Base-by-base conservation (phyloP, 2,113 vertebrate genomes). In the Dascyllus trimaculatus region DNA sequence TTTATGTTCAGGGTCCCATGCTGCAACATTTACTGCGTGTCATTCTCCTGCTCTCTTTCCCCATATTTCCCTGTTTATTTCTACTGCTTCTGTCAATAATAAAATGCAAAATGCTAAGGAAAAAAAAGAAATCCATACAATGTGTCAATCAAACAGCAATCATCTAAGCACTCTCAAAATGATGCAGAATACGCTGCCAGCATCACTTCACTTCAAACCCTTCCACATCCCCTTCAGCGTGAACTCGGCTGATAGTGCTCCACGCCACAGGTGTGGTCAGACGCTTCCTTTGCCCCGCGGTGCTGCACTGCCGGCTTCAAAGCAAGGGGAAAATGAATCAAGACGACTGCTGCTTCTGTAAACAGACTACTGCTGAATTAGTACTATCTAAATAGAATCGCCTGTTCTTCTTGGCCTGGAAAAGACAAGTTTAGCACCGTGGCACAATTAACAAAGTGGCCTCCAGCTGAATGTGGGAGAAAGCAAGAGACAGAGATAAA, bases 371-470 rank as follows among this genome's bases (percentile, higher is more conserved):
- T 22, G 54, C 58, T 81, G 52, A 81, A 76, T 80, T 70, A 54
- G 68, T 80, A 45, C 61, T 79, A 78, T 80, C 73, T 75, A 88
- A 89, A 88, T 62, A 84, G 84, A 84, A 82, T 76, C 26, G 21
- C 22, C 56, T 76, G 74, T 61, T 74, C 58, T 71, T 71, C 57
- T 64, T 65, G 70, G 49, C 85, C 80, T 85, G 72, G 43, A 84
- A 84, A 72, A 80, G 69, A 82, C 62, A 68, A 63, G 75, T 87
- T 80, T 70, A 89, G 72, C 40, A 71, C 45, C 18, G 1, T 69
- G 71, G 54, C 65, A 77, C 77, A 85, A 83, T 85, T 87, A 84
- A 74, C 83, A 84, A 62, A 71, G 46, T 67, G 79, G 72, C 82
- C 76, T 64, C 68, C 25, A 65, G 80, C 85, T 76, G 52, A 84